A percentile compares a stretch with the other conserved stretches of the same genome.
These are phyloP conservation scores for Taeniopygia guttata DNA, from an alignment of 2,797 vertebrate species.

Conservation along the genomic window DNA sequence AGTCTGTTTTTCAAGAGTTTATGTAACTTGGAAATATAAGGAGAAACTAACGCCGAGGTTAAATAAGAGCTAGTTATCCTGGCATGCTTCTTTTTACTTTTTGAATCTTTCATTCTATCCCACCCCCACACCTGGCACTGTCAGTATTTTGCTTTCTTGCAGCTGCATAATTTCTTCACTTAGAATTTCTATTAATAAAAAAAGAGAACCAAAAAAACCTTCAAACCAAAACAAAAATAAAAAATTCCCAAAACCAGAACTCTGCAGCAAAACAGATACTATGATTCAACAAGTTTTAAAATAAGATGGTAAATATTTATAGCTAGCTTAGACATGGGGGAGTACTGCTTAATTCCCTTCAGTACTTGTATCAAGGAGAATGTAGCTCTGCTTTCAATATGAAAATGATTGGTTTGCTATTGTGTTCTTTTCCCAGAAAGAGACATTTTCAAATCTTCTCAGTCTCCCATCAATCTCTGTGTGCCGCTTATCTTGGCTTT, in stretches of 20 bases:
- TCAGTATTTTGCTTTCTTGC: not conserved
- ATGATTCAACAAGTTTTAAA: not conserved
- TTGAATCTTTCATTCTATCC: not conserved
- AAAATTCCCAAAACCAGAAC: not conserved
- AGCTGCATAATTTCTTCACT: not conserved
- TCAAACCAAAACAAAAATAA: not conserved
- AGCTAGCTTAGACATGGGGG: not conserved
- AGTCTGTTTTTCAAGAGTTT: not conserved
- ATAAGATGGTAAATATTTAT: not conserved
- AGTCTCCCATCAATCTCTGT: not conserved
- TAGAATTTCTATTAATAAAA: not conserved
- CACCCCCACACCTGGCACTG: not conserved
- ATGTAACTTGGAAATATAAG: not conserved
- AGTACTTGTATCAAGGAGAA: not conserved
- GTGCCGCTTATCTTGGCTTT: not conserved
- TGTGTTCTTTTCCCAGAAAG: not conserved
- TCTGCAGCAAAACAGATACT: not conserved
- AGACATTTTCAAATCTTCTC: not conserved
- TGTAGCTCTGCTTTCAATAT: not conserved
- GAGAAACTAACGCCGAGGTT: not conserved
- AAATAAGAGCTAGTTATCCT: not conserved
- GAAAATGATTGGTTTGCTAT: not conserved
- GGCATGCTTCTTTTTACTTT: not conserved
- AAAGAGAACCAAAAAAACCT: fast-evolving
- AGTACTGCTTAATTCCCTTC: not conserved